Evolutionary conservation across 1,140 invertebrate species (phyloP).

Genomic region (Drosophila bocki): DNA sequence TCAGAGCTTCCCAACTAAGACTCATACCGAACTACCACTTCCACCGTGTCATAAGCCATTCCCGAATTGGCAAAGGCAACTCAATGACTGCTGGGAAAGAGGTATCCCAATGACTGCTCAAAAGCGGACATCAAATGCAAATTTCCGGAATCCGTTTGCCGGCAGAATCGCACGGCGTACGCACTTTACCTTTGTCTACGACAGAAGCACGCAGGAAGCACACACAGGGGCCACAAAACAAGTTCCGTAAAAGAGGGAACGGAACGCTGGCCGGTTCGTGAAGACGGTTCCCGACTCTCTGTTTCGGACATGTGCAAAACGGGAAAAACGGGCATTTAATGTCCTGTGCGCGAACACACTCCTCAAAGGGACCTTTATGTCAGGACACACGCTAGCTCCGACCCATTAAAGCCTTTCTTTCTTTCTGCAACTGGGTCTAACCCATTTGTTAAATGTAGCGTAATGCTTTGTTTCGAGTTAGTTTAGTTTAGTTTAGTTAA

Average conservation of each 20-base stretch:
- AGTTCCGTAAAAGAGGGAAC: conserved; percentile 23
- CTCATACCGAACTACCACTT: not conserved
- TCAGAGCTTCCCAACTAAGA: not conserved
- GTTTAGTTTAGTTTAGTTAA: conserved; percentile 68
- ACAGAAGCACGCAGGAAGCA: conserved; percentile 21
- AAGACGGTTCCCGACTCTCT: conserved; percentile 54
- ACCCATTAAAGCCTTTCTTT: conserved; percentile 42
- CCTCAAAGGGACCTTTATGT: conserved; percentile 66
- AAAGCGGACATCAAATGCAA: conserved; percentile 55
- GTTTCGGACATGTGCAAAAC: conserved; percentile 77
- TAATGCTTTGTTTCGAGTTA: conserved; percentile 72
- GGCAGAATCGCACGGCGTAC: conserved; percentile 31
- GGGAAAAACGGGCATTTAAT: conserved; percentile 61
- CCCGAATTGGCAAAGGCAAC: not conserved
- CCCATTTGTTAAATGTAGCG: conserved; percentile 81
- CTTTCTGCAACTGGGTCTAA: conserved; percentile 32
- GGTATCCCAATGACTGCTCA: conserved; percentile 17
- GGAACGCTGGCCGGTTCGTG: conserved; percentile 19
- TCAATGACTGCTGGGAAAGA: conserved; percentile 2
- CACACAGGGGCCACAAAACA: conserved; percentile 22
- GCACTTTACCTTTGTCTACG: conserved; percentile 70
- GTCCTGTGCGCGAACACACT: conserved; percentile 51
- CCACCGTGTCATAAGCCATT: not conserved
- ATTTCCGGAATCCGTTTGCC: conserved; percentile 32
- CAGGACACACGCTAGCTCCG: conserved; percentile 8